Base-by-base conservation (phyloP, 1,140 invertebrate genomes). In the Leptoteleia sp. region DNA sequence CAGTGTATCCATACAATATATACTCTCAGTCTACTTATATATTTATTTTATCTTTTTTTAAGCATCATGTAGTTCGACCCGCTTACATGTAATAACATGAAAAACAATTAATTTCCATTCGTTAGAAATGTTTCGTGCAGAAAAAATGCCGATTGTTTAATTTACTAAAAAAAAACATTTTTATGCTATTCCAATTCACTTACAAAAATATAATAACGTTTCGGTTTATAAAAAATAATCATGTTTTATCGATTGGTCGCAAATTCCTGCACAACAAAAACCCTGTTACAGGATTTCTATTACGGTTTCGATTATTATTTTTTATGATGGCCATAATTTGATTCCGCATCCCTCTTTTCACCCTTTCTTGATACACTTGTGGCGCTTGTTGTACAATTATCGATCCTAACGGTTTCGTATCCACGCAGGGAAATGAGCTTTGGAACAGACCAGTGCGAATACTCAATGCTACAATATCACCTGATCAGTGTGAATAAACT, bases 341-440 rank as follows among this genome's bases (percentile, higher is more conserved):
- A 77, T 71, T 67, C 19, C 22, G 11, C 61, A 50, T 70, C 52
- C 52, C 64, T 57, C 35, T 61, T 68, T 70, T 68, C 76, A 76
- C 54, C 71, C 73, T 80, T 82, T 83, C 75, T 82, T 79, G 70
- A 81, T 80, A 79, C 70, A 57, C 48, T 75, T 61, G 68, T 75
- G 68, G 76, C 75, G 79, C 62, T 72, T 70, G 78, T 76, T 71
- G 65, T 38, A 37, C 77, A 75, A 77, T 79, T 84, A 87, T 87
- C 80, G 85, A 84, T 85, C 79, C 79, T 55, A 79, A 76, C 80
- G 76, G 70, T 83, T 85, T 65, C 78, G 79, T 83, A 84, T 81
- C 76, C 62, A 68, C 59, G 77, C 27, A 73, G 81, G 68, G 78
- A 85, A 84, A 83, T 81, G 81, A 81, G 79, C 65, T 70, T 71